Percentiles rank a stretch among this genome's conserved stretches.
phyloP scores from a whole-genome alignment of 2,113 vertebrate species.

The Thalassoma bifasciatum region DNA sequence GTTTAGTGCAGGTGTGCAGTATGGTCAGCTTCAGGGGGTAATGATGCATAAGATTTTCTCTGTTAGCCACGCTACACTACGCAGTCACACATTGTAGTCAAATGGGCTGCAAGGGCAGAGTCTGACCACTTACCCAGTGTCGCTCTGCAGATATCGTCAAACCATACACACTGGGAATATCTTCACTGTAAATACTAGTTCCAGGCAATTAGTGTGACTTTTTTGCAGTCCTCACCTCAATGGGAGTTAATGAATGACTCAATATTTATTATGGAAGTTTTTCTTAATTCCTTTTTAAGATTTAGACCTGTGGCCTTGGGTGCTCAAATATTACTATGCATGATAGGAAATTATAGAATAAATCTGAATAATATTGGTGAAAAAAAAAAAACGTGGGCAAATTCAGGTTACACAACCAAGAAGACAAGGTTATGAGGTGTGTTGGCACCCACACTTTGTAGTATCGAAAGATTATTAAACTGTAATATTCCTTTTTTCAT shows the following conservation, averaged over 20 bases:
- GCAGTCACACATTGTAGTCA: constrained; percentile 23
- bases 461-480: background rate
- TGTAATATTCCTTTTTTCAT: background rate
- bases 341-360: constrained; percentile 9
- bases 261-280: constrained; percentile 22
- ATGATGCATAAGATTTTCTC: constrained; percentile 62
- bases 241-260: constrained; percentile 1
- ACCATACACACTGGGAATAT: background rate
- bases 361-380: constrained; percentile 23
- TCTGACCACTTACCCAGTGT: constrained; percentile 18
- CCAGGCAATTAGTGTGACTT: background rate
- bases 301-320: constrained; percentile 15
- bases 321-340: constrained; percentile 3
- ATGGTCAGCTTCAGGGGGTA: constrained; percentile 39
- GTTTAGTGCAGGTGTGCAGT: constrained; percentile 42
- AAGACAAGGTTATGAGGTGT: background rate
- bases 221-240: background rate
- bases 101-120: constrained; percentile 45
- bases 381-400: background rate
- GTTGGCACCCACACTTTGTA: background rate
- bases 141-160: constrained; percentile 1
- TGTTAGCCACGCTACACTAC: constrained; percentile 35
- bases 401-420: constrained; percentile 12
- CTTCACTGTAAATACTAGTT: background rate
- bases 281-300: constrained; percentile 1